Evolutionary conservation across 2,797 vertebrate genomes (phyloP).

Genomic region (Enteromius paludinosus): DNA sequence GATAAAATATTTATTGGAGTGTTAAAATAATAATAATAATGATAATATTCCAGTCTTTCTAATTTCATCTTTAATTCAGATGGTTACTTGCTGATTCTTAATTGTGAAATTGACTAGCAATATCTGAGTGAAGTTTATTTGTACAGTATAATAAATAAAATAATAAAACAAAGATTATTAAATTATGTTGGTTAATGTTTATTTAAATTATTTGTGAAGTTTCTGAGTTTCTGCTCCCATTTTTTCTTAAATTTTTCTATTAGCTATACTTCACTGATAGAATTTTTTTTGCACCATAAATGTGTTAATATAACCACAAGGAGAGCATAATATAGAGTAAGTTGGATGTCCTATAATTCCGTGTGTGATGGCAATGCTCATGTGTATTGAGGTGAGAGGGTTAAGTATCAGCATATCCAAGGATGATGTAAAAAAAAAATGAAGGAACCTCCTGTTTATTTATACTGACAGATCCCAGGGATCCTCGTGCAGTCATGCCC

Average conservation of each 20-base stretch:
- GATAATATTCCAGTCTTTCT: neutral
- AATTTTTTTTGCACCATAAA: neutral
- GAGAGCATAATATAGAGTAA: neutral
- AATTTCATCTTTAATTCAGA: neutral
- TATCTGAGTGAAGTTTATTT: too few relatives aligned
- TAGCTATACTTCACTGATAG: too few relatives aligned
- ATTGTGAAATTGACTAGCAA: too few relatives aligned
- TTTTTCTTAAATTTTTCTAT: too few relatives aligned
- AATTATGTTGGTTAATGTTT: too few relatives aligned
- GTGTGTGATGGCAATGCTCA: conserved; percentile 1
- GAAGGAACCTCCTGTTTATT: conserved; percentile 47
- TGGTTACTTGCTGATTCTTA: neutral
- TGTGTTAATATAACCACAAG: neutral
- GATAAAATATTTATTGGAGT: too few relatives aligned
- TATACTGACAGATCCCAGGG: conserved; percentile 36
- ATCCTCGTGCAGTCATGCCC: conserved; percentile 23
- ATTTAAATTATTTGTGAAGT: too few relatives aligned
- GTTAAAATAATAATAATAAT: too few relatives aligned
- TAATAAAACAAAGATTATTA: too few relatives aligned
- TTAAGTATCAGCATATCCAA: conserved; percentile 16
- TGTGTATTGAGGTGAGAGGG: conserved; percentile 9
- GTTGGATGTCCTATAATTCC: neutral
- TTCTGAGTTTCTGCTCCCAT: too few relatives aligned
- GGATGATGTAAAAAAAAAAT: conserved; percentile 47
- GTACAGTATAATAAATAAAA: too few relatives aligned